Percentiles rank a stretch among this genome's conserved stretches.
Evolutionary conservation across 2,888 invertebrate species (phyloP).

Genomic region (Encarsia formosa): DNA sequence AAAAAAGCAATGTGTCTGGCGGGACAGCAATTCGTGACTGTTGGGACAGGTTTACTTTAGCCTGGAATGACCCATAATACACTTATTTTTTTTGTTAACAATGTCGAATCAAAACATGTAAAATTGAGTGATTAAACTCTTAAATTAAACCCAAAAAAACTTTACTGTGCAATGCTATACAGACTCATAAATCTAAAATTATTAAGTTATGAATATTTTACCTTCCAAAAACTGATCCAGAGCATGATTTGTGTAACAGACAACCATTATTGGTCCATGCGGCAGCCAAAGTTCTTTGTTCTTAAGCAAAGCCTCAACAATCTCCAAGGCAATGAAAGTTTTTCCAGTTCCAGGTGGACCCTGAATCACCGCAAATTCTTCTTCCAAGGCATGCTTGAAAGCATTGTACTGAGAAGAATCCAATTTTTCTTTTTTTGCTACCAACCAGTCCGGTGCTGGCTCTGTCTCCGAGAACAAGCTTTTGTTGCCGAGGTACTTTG

Average conservation of each 20-base stretch:
- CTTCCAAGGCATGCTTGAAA: not conserved
- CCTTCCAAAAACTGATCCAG: slow-evolving; percentile 2
- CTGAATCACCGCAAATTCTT: slow-evolving; percentile 2
- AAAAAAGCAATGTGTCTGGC: too few species aligned
- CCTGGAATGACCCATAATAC: too few species aligned
- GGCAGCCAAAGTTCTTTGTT: not conserved
- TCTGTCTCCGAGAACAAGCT: not conserved
- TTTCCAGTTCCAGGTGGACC: too few species aligned
- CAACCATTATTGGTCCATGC: slow-evolving; percentile 7
- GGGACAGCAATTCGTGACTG: too few species aligned
- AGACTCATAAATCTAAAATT: too few species aligned
- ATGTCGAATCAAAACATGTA: too few species aligned
- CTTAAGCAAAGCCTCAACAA: not conserved
- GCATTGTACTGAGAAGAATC: not conserved
- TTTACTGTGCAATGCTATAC: too few species aligned
- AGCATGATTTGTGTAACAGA: not conserved
- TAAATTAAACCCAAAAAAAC: too few species aligned
- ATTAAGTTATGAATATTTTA: too few species aligned
- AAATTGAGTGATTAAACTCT: too few species aligned
- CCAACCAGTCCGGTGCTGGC: not conserved
- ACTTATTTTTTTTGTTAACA: too few species aligned
- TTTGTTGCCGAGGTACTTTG: not conserved
- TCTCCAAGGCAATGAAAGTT: slow-evolving; percentile 9
- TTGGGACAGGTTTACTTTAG: too few species aligned
- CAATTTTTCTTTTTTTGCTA: not conserved